Evolutionary conservation across 2,888 invertebrate genomes (phyloP).

Genomic region (Lasius platythorax): DNA sequence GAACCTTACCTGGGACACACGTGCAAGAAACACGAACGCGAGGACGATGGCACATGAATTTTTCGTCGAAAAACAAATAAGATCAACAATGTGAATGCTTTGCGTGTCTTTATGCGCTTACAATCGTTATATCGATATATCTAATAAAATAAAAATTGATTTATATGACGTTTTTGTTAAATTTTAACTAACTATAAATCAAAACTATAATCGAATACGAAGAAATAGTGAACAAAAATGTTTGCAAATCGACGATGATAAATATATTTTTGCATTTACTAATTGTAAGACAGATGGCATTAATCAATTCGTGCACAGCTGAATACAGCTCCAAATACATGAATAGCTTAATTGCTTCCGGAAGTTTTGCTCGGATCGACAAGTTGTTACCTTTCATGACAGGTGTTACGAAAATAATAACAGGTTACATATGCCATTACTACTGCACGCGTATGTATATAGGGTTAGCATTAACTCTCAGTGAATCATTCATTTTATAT

Average conservation of each 20-base stretch:
- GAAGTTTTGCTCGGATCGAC: constrained; percentile 46
- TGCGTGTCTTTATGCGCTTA: background rate
- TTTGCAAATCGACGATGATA: background rate
- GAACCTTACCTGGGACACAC: constrained; percentile 58
- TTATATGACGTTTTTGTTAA: background rate
- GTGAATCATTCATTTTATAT: constrained; percentile 1
- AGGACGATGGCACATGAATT: constrained; percentile 37
- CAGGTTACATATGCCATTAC: constrained; percentile 8
- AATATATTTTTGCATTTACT: background rate
- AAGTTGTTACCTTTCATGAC: constrained; percentile 37
- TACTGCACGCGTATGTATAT: background rate
- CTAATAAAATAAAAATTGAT: background rate
- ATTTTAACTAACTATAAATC: background rate
- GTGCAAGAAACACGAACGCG: constrained; percentile 48
- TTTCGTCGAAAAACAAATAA: background rate
- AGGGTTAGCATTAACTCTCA: constrained; percentile 6
- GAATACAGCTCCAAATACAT: constrained; percentile 14
- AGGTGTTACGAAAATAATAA: constrained; percentile 49
- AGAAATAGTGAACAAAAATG: background rate
- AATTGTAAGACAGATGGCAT: background rate
- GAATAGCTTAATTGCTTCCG: constrained; percentile 50
- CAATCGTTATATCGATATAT: background rate
- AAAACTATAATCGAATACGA: background rate
- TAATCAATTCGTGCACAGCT: constrained; percentile 12
- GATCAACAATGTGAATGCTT: background rate